Evolutionary conservation across 1,140 invertebrate species (phyloP).

Genomic region (Lordiphosa stackelbergi): DNA sequence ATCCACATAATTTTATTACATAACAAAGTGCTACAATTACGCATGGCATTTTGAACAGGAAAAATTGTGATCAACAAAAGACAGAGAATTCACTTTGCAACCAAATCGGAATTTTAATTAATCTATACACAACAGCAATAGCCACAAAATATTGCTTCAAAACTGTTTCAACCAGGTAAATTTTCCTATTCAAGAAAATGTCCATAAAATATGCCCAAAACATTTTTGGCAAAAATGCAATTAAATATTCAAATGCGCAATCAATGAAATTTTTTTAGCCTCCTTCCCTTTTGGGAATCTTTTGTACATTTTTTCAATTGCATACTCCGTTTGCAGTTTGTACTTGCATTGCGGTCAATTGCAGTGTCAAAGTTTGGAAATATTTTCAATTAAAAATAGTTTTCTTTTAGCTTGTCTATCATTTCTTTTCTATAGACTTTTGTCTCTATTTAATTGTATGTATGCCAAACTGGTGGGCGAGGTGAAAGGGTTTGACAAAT

Average conservation of each 20-base stretch:
- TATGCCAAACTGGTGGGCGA: neutral
- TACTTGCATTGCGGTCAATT: conserved; percentile 54
- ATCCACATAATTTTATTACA: neutral
- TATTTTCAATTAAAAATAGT: conserved; percentile 72
- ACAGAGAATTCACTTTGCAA: conserved; percentile 27
- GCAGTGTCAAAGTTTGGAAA: conserved; percentile 61
- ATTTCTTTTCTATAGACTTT: conserved; percentile 14
- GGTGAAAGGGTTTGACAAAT: conserved; percentile 2
- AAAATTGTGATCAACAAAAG: conserved; percentile 6
- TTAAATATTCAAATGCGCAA: conserved; percentile 72
- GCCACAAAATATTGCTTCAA: conserved; percentile 43
- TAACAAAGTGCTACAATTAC: neutral
- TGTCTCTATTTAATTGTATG: conserved; percentile 54
- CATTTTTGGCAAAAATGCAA: conserved; percentile 53
- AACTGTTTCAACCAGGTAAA: conserved; percentile 16
- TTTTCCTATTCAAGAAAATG: neutral
- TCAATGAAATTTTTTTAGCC: conserved; percentile 52
- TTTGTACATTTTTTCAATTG: conserved; percentile 24
- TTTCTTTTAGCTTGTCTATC: conserved; percentile 3
- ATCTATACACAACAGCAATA: conserved; percentile 32
- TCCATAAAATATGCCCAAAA: conserved; percentile 23
- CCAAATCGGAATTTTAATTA: conserved; percentile 66
- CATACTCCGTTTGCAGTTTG: conserved; percentile 21
- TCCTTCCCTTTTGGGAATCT: conserved; percentile 35
- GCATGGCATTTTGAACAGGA: neutral